Percentiles rank a stretch among this genome's conserved stretches.
Conservation (phyloP, 2,797 vertebrate species). For the Pipistrellus kuhlii region DNA sequence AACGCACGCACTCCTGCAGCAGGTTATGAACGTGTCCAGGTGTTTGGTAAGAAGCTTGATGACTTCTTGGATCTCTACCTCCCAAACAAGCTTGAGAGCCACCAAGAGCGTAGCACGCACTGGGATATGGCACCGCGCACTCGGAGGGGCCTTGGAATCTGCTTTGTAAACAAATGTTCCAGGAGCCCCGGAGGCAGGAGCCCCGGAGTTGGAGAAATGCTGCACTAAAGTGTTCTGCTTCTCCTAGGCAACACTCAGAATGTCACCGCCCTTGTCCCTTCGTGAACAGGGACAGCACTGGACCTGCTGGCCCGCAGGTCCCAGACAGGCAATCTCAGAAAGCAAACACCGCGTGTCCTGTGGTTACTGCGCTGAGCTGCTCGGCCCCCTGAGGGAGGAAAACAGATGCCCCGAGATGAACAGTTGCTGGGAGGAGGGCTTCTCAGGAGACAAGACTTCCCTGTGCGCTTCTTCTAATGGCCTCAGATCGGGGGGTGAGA, state of each 20-base stretch:
- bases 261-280: no score
- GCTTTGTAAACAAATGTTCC: not conserved
- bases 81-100: not conserved
- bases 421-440: not conserved
- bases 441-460: not conserved
- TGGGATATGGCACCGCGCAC: no score
- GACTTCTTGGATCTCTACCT: not conserved
- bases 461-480: not conserved
- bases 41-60: not conserved
- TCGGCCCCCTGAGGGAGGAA: not conserved
- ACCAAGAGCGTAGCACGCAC: not conserved
- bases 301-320: not conserved
- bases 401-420: not conserved
- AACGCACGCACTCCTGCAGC: not conserved
- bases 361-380: no score
- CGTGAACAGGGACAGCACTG: not conserved
- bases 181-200: not conserved
- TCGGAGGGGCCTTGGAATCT: not conserved
- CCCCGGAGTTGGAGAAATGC: not conserved
- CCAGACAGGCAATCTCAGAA: not conserved
- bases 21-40: not conserved
- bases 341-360: not conserved
- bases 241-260: not conserved
- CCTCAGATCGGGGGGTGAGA: not conserved
- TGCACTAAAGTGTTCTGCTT: not conserved